phyloP scores from a whole-genome alignment of 2,113 vertebrate species.

The Chloroceryle aenea region DNA sequence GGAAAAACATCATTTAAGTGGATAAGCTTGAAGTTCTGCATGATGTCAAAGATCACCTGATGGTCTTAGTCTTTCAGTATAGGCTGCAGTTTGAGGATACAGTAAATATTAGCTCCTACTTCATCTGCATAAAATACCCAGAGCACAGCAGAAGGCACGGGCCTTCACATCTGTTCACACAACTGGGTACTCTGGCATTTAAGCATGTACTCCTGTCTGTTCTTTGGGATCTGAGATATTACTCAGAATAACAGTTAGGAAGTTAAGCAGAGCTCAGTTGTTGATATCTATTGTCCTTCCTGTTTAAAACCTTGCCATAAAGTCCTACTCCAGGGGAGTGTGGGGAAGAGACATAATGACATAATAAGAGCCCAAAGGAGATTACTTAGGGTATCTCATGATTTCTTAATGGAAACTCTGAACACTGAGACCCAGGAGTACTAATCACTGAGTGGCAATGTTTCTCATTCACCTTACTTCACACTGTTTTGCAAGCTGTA shows the following conservation, averaged over 20 bases:
- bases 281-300: not conserved
- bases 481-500: not conserved
- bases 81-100: not conserved
- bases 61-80: not conserved
- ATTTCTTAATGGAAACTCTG: not conserved
- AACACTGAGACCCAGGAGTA: not conserved
- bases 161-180: not conserved
- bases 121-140: not conserved
- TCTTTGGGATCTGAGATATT: not conserved
- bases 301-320: not conserved
- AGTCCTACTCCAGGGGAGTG: not conserved
- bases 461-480: not conserved
- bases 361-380: not conserved
- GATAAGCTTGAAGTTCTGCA: not conserved
- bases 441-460: not conserved
- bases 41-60: not conserved
- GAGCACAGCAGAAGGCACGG: fast-evolving
- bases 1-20: not conserved
- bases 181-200: not conserved
- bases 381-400: not conserved
- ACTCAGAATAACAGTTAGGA: not conserved
- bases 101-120: not conserved
- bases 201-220: not conserved
- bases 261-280: not conserved
- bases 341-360: not conserved